A percentile compares a stretch with the other conserved stretches of the same genome.
phyloP scores from a whole-genome alignment of 2,888 invertebrate genomes.

The Gerris lacustris region DNA sequence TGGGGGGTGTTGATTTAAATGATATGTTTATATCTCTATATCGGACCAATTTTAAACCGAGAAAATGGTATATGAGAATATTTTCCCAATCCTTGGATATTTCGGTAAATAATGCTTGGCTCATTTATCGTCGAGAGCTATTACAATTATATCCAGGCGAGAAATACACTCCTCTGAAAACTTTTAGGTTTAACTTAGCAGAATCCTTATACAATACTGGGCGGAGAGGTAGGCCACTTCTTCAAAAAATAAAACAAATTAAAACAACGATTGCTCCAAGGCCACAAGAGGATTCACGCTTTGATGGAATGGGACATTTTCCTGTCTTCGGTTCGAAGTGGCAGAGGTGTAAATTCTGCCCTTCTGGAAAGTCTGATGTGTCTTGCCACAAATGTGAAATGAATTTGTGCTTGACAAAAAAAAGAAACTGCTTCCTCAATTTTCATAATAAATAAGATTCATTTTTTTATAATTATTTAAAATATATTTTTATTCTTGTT shows the following conservation, averaged over 20 bases:
- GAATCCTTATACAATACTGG: slow-evolving; percentile 8
- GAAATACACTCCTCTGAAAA: slow-evolving; percentile 13
- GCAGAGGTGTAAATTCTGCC: slow-evolving; percentile 15
- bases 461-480: neutral
- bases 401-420: slow-evolving; percentile 19
- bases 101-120: neutral
- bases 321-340: slow-evolving; percentile 9
- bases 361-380: slow-evolving; percentile 10
- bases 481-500: too few relatives aligned
- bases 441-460: slow-evolving; percentile 10
- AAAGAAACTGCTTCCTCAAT: slow-evolving; percentile 18
- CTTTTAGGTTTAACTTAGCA: slow-evolving; percentile 14
- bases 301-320: slow-evolving; percentile 18
- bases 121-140: slow-evolving; percentile 18
- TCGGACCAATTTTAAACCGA: too few relatives aligned
- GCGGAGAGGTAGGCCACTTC: slow-evolving; percentile 4
- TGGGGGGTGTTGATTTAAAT: too few relatives aligned
- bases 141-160: slow-evolving; percentile 10
- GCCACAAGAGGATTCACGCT: slow-evolving; percentile 11
- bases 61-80: too few relatives aligned
- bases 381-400: slow-evolving; percentile 18
- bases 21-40: too few relatives aligned
- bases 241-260: too few relatives aligned
- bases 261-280: slow-evolving; percentile 8
- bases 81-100: too few relatives aligned